phyloP scores from a whole-genome alignment of 2,888 invertebrate species.

The Drosophila prostipennis region DNA sequence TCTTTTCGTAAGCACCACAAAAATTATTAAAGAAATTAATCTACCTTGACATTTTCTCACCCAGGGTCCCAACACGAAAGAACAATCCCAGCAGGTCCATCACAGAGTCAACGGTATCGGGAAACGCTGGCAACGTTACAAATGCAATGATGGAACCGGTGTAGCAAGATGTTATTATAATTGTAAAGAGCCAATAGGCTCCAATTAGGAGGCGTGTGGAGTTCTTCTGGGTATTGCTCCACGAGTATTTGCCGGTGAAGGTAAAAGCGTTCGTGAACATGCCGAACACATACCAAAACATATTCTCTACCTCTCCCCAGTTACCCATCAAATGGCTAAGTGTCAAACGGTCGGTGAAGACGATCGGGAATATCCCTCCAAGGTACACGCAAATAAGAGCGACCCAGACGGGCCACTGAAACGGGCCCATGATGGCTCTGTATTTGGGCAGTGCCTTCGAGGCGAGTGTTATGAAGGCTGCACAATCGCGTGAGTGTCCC shows the following conservation, averaged over 20 bases:
- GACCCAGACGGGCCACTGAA: slow-evolving; percentile 92
- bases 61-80: slow-evolving; percentile 89
- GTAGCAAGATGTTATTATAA: slow-evolving; percentile 93
- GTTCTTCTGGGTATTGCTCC: slow-evolving; percentile 88
- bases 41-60: slow-evolving; percentile 82
- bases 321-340: slow-evolving; percentile 88
- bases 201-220: slow-evolving; percentile 90
- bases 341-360: slow-evolving; percentile 90
- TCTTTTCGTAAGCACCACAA: slow-evolving; percentile 84
- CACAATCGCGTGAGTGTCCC: slow-evolving; percentile 90
- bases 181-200: slow-evolving; percentile 93
- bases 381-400: slow-evolving; percentile 89
- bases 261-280: slow-evolving; percentile 93
- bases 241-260: slow-evolving; percentile 88
- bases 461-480: slow-evolving; percentile 90
- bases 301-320: slow-evolving; percentile 90
- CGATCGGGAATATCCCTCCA: slow-evolving; percentile 90
- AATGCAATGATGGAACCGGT: slow-evolving; percentile 94
- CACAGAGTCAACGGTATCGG: slow-evolving; percentile 89
- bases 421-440: slow-evolving; percentile 92
- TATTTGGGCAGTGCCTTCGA: slow-evolving; percentile 92
- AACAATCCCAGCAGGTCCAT: slow-evolving; percentile 88
- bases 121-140: slow-evolving; percentile 91
- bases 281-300: slow-evolving; percentile 95
- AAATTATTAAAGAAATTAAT: background rate